Evolutionary conservation across 2,888 invertebrate genomes (phyloP).

Genomic region (Tenthredo distinguenda): DNA sequence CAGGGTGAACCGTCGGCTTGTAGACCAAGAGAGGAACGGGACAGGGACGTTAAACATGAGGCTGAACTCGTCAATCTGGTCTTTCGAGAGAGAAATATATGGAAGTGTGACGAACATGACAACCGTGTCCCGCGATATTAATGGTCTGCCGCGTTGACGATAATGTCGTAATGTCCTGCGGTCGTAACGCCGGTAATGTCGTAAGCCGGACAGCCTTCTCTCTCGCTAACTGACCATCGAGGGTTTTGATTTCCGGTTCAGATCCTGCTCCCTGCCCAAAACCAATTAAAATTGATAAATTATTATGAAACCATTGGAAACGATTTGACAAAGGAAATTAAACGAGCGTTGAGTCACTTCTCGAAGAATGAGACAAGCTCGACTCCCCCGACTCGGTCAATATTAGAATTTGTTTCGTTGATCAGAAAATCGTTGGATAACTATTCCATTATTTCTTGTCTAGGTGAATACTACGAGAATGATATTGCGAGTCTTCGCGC

Average conservation of each 20-base stretch:
- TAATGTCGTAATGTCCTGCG: constrained; percentile 51
- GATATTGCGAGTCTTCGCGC: background rate
- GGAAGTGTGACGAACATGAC: constrained; percentile 54
- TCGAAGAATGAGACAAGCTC: background rate
- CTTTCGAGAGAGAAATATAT: constrained; percentile 50
- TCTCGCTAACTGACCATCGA: constrained; percentile 21
- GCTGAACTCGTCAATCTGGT: constrained; percentile 52
- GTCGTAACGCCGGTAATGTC: constrained; percentile 41
- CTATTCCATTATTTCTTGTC: background rate
- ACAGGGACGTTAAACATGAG: constrained; percentile 44
- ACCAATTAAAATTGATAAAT: constrained; percentile 49
- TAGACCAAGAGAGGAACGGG: constrained; percentile 12
- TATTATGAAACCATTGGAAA: constrained; percentile 27
- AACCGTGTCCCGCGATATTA: constrained; percentile 53
- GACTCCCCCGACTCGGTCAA: background rate
- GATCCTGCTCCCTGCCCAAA: background rate
- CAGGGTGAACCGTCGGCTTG: constrained; percentile 30
- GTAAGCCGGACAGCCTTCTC: constrained; percentile 3
- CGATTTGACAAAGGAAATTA: background rate
- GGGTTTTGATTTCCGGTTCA: constrained; percentile 34
- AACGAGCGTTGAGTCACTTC: background rate
- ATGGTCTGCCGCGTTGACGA: constrained; percentile 49
- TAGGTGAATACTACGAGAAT: background rate
- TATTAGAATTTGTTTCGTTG: constrained; percentile 20
- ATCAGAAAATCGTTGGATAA: constrained; percentile 2